Evolutionary conservation across 2,888 invertebrate species (phyloP), one percentile per base, ranked within the genome.

Genomic region (Nomada fucata): DNA sequence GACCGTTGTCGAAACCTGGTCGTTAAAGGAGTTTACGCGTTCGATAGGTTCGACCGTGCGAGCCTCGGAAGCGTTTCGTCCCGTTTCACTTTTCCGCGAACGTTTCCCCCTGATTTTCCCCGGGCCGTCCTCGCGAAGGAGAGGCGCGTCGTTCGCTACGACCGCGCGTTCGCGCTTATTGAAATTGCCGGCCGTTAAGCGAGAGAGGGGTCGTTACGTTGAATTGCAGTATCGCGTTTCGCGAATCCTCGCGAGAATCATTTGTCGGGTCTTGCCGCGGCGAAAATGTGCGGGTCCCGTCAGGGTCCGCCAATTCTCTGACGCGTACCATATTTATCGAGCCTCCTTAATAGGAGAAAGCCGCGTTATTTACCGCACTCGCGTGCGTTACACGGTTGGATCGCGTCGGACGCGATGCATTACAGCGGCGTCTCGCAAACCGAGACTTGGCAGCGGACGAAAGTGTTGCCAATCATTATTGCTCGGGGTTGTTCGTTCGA

Each of bases 291-390:
- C 20, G 18, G 20, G 11, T n/a, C 60, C 26, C 36, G 23, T 47
- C 64, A 23, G 18, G 0, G 42, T 1, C 9, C 29, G 23, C 18
- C 20, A 50, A 53, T 44, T 50, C 36, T 53, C 65, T 55, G 55
- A 75, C 65, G 76, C 57, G 55, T 80, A 80, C 75, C 63, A 80
- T 80, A 75, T 80, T 75, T 80, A 82, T 80, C 67, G 75, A 73
- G 67, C 67, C 26, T 57, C 26, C 71, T 71, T 76, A 80, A 71
- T 71, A 61, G 47, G 60, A 53, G 63, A 67, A 67, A 47, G 70
- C 67, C 63, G 67, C 82, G 71, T 82, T 80, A 80, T 80, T 75
- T 71, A 76, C 57, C 55, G 29, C 59, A 18, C n/a, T 29, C 50
- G 29, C 55, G 55, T 61, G 72, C 67, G 63, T 72, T 72, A 63